Base-by-base conservation (phyloP, 2,888 invertebrate genomes). In the Sycophila texana region DNA sequence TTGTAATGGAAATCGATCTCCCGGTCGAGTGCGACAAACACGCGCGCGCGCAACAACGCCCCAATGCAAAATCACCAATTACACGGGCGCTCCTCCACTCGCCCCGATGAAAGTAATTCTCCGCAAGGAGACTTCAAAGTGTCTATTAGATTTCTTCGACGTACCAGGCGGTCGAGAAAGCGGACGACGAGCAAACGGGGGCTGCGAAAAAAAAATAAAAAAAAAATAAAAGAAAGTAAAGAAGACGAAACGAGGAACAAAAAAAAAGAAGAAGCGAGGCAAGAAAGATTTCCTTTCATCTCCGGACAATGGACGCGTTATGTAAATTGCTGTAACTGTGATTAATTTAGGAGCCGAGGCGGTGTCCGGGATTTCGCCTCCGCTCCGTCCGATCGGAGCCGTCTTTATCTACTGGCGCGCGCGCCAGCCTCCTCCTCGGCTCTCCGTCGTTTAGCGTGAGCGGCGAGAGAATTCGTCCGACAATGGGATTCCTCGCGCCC, bases 261-360 rank as follows among this genome's bases (percentile, higher is more conserved):
- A 22, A 14, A 77, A 49, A 77, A 61, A 77, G 55, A 66, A 70
- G 22, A 57, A 66, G 65, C 49, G 63, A 72, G 65, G 61, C 65
- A 47, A 66, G 70, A 60, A 51, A 26, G 65, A 55, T 68, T 75
- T 26, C 63, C 79, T 80, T 80, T 80, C 63, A 80, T 80, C 79
- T 77, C 22, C 68, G 67, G 81, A 82, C 74, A 81, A 83, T 81
- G 82, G 63, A 61, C 82, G 82, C 82, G 83, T 83, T 84, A 84
- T 86, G 86, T 86, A 86, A 86, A 86, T 86, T 86, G 84, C 86
- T 85, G 84, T 84, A 85, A 85, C 86, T 86, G 86, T 86, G 86
- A 86, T 86, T 85, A 86, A 86, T 85, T 86, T 83, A 83, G 83
- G 61, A 73, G 63, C 61, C 67, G 63, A 74, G 53, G 20, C 30